Base-by-base conservation (phyloP, 2,797 vertebrate species). In the Sparidentex hasta region DNA sequence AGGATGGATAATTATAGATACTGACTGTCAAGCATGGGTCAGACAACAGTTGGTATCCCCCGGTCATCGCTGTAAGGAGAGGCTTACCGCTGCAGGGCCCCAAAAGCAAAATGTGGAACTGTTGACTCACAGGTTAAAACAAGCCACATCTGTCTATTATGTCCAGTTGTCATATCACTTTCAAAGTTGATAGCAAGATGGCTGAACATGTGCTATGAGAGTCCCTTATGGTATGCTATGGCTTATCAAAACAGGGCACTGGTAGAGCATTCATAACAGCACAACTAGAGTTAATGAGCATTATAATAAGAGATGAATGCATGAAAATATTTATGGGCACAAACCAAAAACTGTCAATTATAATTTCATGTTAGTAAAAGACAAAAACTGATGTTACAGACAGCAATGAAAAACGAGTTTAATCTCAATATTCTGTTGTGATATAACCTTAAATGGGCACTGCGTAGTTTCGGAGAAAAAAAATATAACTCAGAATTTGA, bases 111-210 rank as follows among this genome's bases (percentile, higher is more conserved):
- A 81, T 77, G 16, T 74, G 76, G 72, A 89, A 82, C 56, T 51
- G 77, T 74, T 94, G 93, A 94, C 59, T 93, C 92, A 94, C 76
- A 50, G 59, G 78, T 89, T 90, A 88, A 94, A 94, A 90, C 71
- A 76, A 85, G 81, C n/a, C 64, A 74, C 75, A 76, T 84, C 59
- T 85, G 82, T 77, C 67, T 50, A 62, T 79, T 78, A 56, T 77
- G 68, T 61, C 64, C 75, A 55, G 63, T 64, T 78, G 71, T 78
- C 81, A 38, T 69, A 64, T 71, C 61, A 58, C 67, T 72, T 84
- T 85, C 63, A 78, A 73, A 78, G 67, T 17, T 56, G 33, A 82
- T 63, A 76, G 75, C 41, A 69, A 76, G 82, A 73, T 25, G 25
- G 27, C 13, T 71, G 33, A 72, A 70, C 69, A 69, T 57, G 12